Evolutionary conservation across 2,797 vertebrate genomes (phyloP), one percentile per base, ranked within the genome.

Genomic region (Artibeus jamaicensis): DNA sequence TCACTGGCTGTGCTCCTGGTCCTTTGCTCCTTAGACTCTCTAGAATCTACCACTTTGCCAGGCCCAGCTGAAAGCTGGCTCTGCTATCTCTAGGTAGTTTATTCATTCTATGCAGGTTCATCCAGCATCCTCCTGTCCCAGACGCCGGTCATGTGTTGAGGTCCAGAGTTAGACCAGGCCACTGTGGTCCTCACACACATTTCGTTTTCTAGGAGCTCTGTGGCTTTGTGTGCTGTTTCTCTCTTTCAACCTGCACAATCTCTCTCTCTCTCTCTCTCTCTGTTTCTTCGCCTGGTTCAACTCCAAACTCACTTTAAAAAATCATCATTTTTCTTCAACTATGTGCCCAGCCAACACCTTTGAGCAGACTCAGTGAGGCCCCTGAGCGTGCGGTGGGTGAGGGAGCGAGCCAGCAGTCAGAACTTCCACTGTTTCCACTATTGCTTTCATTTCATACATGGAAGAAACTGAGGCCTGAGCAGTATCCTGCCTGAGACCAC

Each of bases 131-230:
- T 42, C 11, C 55, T 29, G 19, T 4, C 9, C 3, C 70, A 74
- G 50, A 53, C 26, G 7, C 68, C n/a, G 55, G 22, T 19, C 34
- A 9, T 18, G 5, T 3, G 7, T 22, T 26, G 62, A 48, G 24
- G 46, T 10, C 0, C 2, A 24, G 32, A n/a, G 14, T 24, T 18
- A 29, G 62, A 53, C 11, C 53, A 10, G 5, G 1, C 3, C 0
- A 0, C 21, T 59, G 39, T 53, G 3, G 22, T 34, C 21, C 26
- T 39, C 14, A 21, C 1, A 37, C 12, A 59, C 0, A 29, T 7
- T 34, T 46, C 0, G 3, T n/a, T 32, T 24, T 57, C 29, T 14
- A 19, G 4, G 10, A 3, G 2, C 4, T 22, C n/a, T 32, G 0
- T 8, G 65, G 10, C 26, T 34, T 21, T 8, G 24, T 1, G 12